Evolutionary conservation across 2,113 vertebrate genomes (phyloP).

Genomic region (Scatophagus argus): DNA sequence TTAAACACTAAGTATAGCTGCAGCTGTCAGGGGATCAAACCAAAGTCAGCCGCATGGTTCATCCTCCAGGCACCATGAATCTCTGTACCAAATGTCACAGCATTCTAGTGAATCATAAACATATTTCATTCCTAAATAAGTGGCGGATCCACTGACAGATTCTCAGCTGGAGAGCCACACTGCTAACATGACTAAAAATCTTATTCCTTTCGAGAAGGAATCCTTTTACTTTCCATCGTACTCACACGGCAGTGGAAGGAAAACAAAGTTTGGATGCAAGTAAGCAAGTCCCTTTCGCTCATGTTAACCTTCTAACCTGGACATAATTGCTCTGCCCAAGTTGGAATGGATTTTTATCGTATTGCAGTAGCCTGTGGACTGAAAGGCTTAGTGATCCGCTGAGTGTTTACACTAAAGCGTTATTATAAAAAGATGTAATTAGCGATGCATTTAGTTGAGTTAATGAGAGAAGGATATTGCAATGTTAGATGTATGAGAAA

Average conservation of each 20-base stretch:
- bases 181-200: background rate
- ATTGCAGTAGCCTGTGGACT: conserved; percentile 11
- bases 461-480: conserved; percentile 25
- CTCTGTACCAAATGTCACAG: no score
- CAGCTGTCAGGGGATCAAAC: no score
- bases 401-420: conserved; percentile 31
- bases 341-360: conserved; percentile 49
- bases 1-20: no score
- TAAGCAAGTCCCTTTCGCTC: conserved; percentile 43
- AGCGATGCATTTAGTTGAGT: conserved; percentile 21
- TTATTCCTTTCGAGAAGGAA: background rate
- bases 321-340: conserved; percentile 52
- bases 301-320: conserved; percentile 42
- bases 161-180: background rate
- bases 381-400: conserved; percentile 13
- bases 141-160: background rate
- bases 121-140: background rate
- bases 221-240: background rate
- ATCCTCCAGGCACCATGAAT: background rate
- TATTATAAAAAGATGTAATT: conserved; percentile 32
- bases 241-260: conserved; percentile 19
- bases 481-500: conserved; percentile 16
- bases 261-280: conserved; percentile 47
- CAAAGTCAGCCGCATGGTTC: background rate
- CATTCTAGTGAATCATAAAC: background rate